phyloP scores from a whole-genome alignment of 2,797 vertebrate species.

The Acipenser ruthenus region DNA sequence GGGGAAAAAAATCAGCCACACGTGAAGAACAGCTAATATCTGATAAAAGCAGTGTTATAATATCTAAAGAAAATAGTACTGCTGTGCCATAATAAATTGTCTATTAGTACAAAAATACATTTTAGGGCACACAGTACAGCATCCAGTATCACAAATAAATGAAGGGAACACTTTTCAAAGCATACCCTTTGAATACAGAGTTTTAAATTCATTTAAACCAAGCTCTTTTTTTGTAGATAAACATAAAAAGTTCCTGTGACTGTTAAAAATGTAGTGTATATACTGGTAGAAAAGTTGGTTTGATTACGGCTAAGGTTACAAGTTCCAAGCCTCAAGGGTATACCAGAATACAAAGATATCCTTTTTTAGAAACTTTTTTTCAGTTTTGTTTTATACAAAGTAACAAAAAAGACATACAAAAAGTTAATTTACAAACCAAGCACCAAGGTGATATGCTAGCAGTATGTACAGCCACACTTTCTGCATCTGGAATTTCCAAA shows the following conservation, averaged over 20 bases:
- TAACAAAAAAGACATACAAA: conserved; percentile 97
- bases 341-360: conserved; percentile 95
- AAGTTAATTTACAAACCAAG: conserved; percentile 99
- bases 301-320: conserved; percentile 92
- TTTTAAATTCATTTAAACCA: conserved; percentile 87
- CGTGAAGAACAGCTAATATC: conserved; percentile 76
- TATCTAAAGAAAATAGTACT: conserved; percentile 92
- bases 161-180: conserved; percentile 82
- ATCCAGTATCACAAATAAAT: conserved; percentile 98
- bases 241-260: conserved; percentile 91
- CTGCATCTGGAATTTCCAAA: conserved; percentile 79
- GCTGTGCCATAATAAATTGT: conserved; percentile 98
- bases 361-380: conserved; percentile 82
- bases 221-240: conserved; percentile 83
- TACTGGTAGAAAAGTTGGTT: conserved; percentile 88
- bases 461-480: conserved; percentile 91
- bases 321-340: conserved; percentile 97
- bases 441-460: conserved; percentile 97
- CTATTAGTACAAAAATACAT: conserved; percentile 99
- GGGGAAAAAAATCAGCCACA: conserved; percentile 76
- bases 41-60: conserved; percentile 87
- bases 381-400: conserved; percentile 90
- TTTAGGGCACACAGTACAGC: conserved; percentile 97
- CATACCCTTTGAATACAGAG: conserved; percentile 81
- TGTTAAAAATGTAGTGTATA: conserved; percentile 87